Evolutionary conservation across 2,113 vertebrate genomes (phyloP).

Genomic region (Thamnaconus septentrionalis): DNA sequence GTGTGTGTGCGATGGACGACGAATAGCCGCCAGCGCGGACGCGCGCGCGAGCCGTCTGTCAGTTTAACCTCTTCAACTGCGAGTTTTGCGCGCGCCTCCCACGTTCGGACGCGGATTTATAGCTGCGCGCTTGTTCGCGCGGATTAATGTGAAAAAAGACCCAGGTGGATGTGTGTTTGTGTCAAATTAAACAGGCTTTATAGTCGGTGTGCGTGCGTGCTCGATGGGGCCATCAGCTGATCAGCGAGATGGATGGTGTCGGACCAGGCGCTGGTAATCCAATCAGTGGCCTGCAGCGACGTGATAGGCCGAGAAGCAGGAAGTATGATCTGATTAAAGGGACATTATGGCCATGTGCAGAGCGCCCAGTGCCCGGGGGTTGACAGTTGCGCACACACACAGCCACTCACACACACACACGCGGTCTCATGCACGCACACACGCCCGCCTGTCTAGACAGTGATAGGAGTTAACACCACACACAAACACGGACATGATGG

Average conservation of each 20-base stretch:
- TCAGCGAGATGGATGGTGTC: constrained; percentile 74
- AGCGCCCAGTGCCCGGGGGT: constrained; percentile 74
- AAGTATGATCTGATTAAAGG: constrained; percentile 96
- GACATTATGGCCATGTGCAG: constrained; percentile 93
- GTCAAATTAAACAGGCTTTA: constrained; percentile 70
- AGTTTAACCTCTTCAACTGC: constrained; percentile 46
- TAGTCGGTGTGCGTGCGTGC: constrained; percentile 59
- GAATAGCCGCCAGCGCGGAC: constrained; percentile 47
- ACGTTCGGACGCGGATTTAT: constrained; percentile 1
- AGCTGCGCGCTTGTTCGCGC: constrained; percentile 31
- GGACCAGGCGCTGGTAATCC: constrained; percentile 78
- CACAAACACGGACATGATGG: constrained; percentile 40
- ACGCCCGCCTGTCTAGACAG: constrained; percentile 52
- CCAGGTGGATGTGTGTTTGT: constrained; percentile 43
- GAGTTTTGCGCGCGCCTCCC: constrained; percentile 11
- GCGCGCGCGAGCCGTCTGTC: constrained; percentile 24
- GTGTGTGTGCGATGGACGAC: constrained; percentile 23
- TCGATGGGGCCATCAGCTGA: constrained; percentile 71
- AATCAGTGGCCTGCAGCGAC: constrained; percentile 92
- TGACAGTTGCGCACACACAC: constrained; percentile 55
- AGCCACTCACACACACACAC: constrained; percentile 17
- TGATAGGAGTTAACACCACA: constrained; percentile 35
- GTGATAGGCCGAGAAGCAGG: constrained; percentile 94
- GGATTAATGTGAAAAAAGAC: constrained; percentile 43
- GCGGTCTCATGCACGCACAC: constrained; percentile 5